Evolutionary conservation across 2,888 invertebrate genomes (phyloP), one percentile per base, ranked within the genome.

Genomic region (Eremobia ochroleuca): DNA sequence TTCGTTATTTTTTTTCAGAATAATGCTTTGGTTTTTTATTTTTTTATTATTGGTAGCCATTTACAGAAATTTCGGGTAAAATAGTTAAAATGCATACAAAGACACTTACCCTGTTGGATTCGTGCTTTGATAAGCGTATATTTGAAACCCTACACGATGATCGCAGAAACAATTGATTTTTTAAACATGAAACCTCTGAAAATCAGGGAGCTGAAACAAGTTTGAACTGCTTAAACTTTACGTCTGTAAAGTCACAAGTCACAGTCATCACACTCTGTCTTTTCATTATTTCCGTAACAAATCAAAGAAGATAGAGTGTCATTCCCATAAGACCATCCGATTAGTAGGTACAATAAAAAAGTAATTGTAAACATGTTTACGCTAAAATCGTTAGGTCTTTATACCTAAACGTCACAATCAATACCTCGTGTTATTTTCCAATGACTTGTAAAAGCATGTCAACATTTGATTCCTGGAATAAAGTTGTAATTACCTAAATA

Each of bases 371-470:
- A 49, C 46, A 75, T 61, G 31, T 75, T 49, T 75, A 75, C 21
- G 15, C 21, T 73, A 43, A n/a, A 73, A 73, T 37, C 46, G 25
- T 73, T 37, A 69, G 6, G 9, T 58, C 73, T 43, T 28, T 59
- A 28, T 31, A n/a, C 25, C 49, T 52, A 31, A 13, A 28, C 25
- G 25, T 74, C 25, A 59, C 34, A 25, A 15, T 21, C 34, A 34
- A 59, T 46, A 40, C 15, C 28, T 31, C 25, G 25, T 58, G 28
- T 55, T 34, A 34, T 72, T 72, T 15, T 73, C 34, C 34, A 73
- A 8, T 46, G 18, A 13, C 18, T 28, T 64, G 18, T 21, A 34
- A 73, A 34, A 31, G n/a, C 59, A 75, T 21, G 37, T n/a, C 37
- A 49, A 61, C 37, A 75, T 31, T 31, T 49, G 28, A 46, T 18